Evolutionary conservation across 2,888 invertebrate genomes (phyloP).

Genomic region (Cremastinae sp.): DNA sequence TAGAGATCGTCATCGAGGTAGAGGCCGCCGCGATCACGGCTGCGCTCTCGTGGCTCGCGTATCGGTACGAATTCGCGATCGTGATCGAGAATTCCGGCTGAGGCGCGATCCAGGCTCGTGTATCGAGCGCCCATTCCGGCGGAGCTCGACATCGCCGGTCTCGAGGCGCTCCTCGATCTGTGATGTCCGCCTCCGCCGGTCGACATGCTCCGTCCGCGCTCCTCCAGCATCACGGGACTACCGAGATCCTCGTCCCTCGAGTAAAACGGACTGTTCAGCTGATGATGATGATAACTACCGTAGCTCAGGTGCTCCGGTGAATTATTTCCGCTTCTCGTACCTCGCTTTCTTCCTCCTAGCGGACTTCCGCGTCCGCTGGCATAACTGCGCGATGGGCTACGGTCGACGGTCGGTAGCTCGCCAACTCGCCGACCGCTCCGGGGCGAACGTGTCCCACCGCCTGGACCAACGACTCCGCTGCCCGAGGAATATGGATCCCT

Average conservation of each 20-base stretch:
- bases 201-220: conserved; percentile 83
- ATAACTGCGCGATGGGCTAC: conserved; percentile 92
- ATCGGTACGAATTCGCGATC: conserved; percentile 94
- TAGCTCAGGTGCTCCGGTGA: conserved; percentile 83
- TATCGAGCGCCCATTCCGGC: conserved; percentile 82
- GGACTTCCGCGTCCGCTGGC: conserved; percentile 84
- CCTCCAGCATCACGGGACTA: conserved; percentile 92
- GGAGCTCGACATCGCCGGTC: conserved; percentile 83
- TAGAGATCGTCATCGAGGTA: conserved; percentile 88
- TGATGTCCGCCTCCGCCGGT: conserved; percentile 84
- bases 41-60: conserved; percentile 87
- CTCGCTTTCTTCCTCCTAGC: conserved; percentile 81
- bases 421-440: conserved; percentile 84
- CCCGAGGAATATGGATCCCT: conserved; percentile 83
- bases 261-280: conserved; percentile 81
- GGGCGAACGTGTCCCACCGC: conserved; percentile 83
- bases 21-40: conserved; percentile 84
- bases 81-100: conserved; percentile 86
- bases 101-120: conserved; percentile 87
- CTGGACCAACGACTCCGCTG: conserved; percentile 85
- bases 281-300: conserved; percentile 77
- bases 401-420: conserved; percentile 92
- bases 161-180: conserved; percentile 90
- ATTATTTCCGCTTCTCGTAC: conserved; percentile 83
- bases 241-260: conserved; percentile 88